These are phyloP conservation scores for Portevinia maculata DNA, from an alignment of 2,888 invertebrate species.

Conservation along the genomic window DNA sequence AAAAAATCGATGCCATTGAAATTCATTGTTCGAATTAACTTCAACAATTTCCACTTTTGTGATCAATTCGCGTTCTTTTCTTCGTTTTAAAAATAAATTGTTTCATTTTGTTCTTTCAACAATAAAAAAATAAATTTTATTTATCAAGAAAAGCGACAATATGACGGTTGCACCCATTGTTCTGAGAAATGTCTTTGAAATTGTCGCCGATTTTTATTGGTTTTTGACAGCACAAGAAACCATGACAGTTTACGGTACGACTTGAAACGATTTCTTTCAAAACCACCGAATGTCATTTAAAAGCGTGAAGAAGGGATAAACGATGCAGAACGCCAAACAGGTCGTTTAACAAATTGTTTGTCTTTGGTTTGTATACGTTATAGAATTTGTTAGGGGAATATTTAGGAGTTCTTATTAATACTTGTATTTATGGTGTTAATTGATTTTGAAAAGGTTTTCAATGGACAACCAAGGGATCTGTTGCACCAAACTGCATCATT, in stretches of 20 bases:
- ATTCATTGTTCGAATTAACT: conserved; percentile 20
- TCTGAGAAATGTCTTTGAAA: conserved; percentile 21
- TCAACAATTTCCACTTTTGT: conserved; percentile 31
- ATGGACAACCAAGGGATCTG: too few species aligned
- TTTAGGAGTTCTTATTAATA: too few species aligned
- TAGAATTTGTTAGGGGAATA: too few species aligned
- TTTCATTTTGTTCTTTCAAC: conserved; percentile 9
- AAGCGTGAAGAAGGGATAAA: background rate
- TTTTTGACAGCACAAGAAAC: conserved; percentile 13
- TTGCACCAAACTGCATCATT: too few species aligned
- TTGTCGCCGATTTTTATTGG: conserved; percentile 44
- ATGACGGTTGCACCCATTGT: conserved; percentile 44
- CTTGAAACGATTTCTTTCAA: conserved; percentile 15
- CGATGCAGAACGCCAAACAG: conserved; percentile 21
- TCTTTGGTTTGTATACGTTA: background rate
- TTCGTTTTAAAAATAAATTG: conserved; percentile 22
- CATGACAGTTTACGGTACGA: conserved; percentile 26
- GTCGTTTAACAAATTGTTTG: background rate
- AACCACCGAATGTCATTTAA: background rate
- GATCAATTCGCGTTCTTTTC: conserved; percentile 35
- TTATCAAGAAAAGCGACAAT: conserved; percentile 27
- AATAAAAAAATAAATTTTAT: conserved; percentile 6
- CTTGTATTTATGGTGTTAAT: too few species aligned
- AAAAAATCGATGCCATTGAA: conserved; percentile 10
- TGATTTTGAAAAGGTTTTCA: too few species aligned